These are phyloP conservation scores for Epinotia nisella DNA, from an alignment of 2,888 invertebrate species.

Conservation along the genomic window DNA sequence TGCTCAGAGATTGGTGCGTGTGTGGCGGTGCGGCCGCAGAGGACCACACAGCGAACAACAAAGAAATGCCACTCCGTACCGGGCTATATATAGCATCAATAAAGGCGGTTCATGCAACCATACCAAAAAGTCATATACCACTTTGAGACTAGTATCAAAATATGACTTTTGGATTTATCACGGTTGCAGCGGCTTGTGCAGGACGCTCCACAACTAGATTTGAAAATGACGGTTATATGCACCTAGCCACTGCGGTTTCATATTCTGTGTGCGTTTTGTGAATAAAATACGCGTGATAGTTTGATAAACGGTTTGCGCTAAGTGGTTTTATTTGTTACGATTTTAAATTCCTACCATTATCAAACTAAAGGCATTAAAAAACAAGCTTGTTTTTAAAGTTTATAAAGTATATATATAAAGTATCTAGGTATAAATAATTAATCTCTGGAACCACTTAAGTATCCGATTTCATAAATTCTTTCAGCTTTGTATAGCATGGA, in stretches of 20 bases:
- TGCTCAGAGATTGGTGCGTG: too few relatives aligned
- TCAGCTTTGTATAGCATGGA: too few relatives aligned
- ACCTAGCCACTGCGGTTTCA: conserved; percentile 14
- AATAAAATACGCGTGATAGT: conserved; percentile 2
- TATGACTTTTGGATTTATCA: background rate
- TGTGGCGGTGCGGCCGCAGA: too few relatives aligned
- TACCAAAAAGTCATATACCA: background rate
- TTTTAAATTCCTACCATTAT: background rate
- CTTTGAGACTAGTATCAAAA: background rate
- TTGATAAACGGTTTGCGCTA: background rate
- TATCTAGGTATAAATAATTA: too few relatives aligned
- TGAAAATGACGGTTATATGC: conserved; percentile 20
- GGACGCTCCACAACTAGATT: conserved; percentile 18
- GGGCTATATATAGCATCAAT: conserved; percentile 25
- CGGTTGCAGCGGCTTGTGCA: background rate
- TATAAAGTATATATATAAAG: too few relatives aligned
- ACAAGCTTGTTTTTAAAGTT: too few relatives aligned
- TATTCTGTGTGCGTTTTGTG: conserved; percentile 28
- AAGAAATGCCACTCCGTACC: conserved; percentile 26
- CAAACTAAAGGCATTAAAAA: too few relatives aligned
- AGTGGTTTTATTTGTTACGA: background rate
- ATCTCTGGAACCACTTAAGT: too few relatives aligned
- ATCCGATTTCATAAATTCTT: too few relatives aligned
- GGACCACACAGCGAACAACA: too few relatives aligned
- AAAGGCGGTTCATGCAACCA: background rate